Evolutionary conservation across 2,888 invertebrate genomes (phyloP).

Genomic region (Hirudinaria manillensis): DNA sequence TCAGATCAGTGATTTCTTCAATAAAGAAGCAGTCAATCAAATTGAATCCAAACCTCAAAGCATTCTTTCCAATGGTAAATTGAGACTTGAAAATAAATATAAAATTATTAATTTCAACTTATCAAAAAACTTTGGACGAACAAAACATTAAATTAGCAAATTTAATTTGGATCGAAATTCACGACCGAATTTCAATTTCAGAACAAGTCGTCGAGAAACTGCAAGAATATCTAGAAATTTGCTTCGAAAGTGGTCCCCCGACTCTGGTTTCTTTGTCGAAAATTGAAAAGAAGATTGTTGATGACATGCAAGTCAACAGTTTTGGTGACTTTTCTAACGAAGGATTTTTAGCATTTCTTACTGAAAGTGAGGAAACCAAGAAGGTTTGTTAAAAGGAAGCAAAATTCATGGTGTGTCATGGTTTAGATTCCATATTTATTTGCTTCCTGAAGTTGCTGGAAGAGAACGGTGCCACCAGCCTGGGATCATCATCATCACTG

Average conservation of each 20-base stretch:
- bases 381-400: slow-evolving; percentile 26
- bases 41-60: no score
- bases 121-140: no score
- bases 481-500: slow-evolving; percentile 32
- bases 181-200: background rate
- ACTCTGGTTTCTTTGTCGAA: slow-evolving; percentile 44
- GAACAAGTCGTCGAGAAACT: background rate
- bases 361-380: slow-evolving; percentile 18
- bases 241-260: background rate
- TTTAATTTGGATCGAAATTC: background rate
- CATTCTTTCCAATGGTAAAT: no score
- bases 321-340: slow-evolving; percentile 46
- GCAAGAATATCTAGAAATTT: background rate
- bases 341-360: slow-evolving; percentile 47
- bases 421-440: background rate
- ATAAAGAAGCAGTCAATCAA: no score
- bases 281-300: slow-evolving; percentile 48
- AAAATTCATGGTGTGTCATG: background rate
- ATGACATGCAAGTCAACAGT: slow-evolving; percentile 44
- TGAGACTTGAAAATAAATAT: no score
- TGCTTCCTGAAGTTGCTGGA: slow-evolving; percentile 34
- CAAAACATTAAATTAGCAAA: no score
- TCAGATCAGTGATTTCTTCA: no score
- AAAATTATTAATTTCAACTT: no score
- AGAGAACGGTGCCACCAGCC: slow-evolving; percentile 31